phyloP scores from a whole-genome alignment of 2,888 invertebrate genomes.

The Pediacus dermestoides region DNA sequence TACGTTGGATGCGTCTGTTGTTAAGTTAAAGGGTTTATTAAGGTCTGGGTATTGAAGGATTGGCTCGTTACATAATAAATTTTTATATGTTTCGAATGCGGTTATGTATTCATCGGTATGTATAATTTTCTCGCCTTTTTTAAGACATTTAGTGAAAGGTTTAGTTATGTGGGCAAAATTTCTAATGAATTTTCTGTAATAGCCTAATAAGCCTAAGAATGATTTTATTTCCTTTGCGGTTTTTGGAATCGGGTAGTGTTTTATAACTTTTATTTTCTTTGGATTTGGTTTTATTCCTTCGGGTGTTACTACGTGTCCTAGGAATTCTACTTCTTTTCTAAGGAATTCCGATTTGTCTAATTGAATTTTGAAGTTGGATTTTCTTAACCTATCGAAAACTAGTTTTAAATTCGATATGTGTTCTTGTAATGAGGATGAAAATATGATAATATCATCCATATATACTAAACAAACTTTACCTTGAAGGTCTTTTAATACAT shows the following conservation, averaged over 20 bases:
- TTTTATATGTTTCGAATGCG: constrained; percentile 16
- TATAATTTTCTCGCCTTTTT: too few relatives aligned
- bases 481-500: constrained; percentile 25
- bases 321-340: too few relatives aligned
- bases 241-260: constrained; percentile 27
- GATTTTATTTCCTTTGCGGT: constrained; percentile 29
- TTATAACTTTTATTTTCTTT: constrained; percentile 31
- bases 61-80: constrained; percentile 16
- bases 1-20: constrained; percentile 22
- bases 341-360: too few relatives aligned
- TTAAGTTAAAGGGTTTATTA: constrained; percentile 18
- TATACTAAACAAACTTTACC: constrained; percentile 27
- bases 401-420: constrained; percentile 25
- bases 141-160: too few relatives aligned
- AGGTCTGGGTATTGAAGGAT: constrained; percentile 22
- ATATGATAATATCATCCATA: too few relatives aligned
- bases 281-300: too few relatives aligned
- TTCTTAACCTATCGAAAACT: constrained; percentile 27
- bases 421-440: constrained; percentile 31
- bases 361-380: constrained; percentile 26
- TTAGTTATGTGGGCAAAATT: too few relatives aligned
- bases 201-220: too few relatives aligned
- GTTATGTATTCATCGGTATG: constrained; percentile 16
- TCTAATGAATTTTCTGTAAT: too few relatives aligned
- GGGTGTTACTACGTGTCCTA: too few relatives aligned